These are phyloP conservation scores for Eledona agricola DNA, from an alignment of 2,888 invertebrate genomes.

Conservation along the genomic window DNA sequence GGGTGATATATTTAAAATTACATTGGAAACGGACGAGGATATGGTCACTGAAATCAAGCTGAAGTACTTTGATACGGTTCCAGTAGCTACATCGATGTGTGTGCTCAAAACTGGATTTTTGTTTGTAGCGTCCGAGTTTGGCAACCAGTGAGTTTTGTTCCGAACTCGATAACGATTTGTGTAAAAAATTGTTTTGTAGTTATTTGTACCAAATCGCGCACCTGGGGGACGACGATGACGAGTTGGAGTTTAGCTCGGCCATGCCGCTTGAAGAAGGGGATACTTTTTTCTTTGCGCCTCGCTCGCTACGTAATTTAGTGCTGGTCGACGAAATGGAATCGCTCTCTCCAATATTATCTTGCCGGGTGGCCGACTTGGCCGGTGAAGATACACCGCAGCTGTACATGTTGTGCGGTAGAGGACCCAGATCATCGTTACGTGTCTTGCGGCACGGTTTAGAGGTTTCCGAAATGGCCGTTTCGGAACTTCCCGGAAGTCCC, in stretches of 20 bases:
- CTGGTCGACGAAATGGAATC: constrained; percentile 97
- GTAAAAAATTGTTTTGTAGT: constrained; percentile 65
- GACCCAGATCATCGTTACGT: constrained; percentile 91
- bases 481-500: constrained; percentile 98
- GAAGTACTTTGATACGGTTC: constrained; percentile 99
- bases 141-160: constrained; percentile 92
- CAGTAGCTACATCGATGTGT: constrained; percentile 96
- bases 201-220: constrained; percentile 99
- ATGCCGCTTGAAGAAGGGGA: constrained; percentile 99
- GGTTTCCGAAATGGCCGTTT: constrained; percentile 99
- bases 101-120: constrained; percentile 98
- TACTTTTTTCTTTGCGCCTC: constrained; percentile 97
- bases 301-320: constrained; percentile 92
- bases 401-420: constrained; percentile 95
- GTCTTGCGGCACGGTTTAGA: constrained; percentile 97
- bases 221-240: constrained; percentile 98
- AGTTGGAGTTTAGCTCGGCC: constrained; percentile 97
- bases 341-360: constrained; percentile 87
- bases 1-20: constrained; percentile 96
- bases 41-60: constrained; percentile 98
- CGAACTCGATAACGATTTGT: constrained; percentile 18
- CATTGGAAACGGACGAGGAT: constrained; percentile 96
- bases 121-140: constrained; percentile 98
- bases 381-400: constrained; percentile 99
- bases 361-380: constrained; percentile 88